Evolutionary conservation across 2,113 vertebrate genomes (phyloP).

Genomic region (Phoxinus phoxinus): DNA sequence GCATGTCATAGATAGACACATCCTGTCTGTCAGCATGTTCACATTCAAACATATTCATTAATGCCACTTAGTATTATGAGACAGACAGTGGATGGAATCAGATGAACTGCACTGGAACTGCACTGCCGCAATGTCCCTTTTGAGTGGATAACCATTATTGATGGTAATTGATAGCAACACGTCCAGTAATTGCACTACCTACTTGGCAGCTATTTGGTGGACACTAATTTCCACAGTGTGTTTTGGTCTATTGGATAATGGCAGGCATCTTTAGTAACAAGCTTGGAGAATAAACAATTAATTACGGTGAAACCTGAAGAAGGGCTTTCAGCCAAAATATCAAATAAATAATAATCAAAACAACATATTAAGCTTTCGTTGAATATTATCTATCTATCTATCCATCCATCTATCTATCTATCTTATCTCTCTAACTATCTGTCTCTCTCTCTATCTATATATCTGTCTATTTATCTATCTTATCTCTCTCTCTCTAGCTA

Average conservation of each 20-base stretch:
- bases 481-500: too few species aligned
- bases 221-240: neutral
- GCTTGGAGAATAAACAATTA: slow-evolving; percentile 21
- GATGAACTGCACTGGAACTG: neutral
- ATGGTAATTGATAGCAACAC: slow-evolving; percentile 16
- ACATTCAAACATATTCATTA: slow-evolving; percentile 36
- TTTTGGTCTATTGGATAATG: slow-evolving; percentile 19
- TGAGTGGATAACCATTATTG: slow-evolving; percentile 3
- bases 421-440: too few species aligned
- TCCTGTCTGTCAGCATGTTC: neutral
- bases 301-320: slow-evolving; percentile 4
- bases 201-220: slow-evolving; percentile 27
- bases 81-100: neutral
- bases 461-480: too few species aligned
- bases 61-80: slow-evolving; percentile 30
- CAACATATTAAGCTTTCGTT: too few species aligned
- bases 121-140: neutral
- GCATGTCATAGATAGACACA: slow-evolving; percentile 8
- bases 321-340: neutral
- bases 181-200: slow-evolving; percentile 5
- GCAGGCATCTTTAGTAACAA: neutral
- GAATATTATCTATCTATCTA: too few species aligned
- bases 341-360: too few species aligned
- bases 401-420: too few species aligned
- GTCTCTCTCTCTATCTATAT: too few species aligned